phyloP scores from a whole-genome alignment of 2,113 vertebrate genomes.

The Cairina moschata region DNA sequence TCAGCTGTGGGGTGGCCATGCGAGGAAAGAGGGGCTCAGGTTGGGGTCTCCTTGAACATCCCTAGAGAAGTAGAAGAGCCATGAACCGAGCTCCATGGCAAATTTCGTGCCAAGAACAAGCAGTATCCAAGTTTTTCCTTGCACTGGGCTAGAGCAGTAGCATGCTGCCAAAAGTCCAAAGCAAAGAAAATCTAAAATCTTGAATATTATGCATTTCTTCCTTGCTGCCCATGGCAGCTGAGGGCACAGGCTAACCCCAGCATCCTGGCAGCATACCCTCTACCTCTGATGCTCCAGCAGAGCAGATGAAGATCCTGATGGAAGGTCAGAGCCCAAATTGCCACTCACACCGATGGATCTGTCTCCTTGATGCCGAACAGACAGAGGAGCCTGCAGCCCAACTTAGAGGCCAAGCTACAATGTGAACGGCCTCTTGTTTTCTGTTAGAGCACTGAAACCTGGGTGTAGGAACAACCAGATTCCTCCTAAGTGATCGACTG shows the following conservation, averaged over 20 bases:
- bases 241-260: background rate
- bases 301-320: background rate
- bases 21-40: background rate
- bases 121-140: background rate
- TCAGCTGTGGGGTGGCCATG: background rate
- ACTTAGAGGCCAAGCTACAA: background rate
- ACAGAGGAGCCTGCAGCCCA: background rate
- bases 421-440: background rate
- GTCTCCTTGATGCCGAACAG: background rate
- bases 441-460: background rate
- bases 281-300: background rate
- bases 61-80: background rate
- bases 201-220: accelerated
- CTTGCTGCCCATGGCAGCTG: background rate
- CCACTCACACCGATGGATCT: background rate
- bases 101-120: background rate
- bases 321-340: background rate
- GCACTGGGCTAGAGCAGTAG: background rate
- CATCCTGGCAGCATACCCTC: background rate
- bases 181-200: background rate
- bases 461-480: background rate
- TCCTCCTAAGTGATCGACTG: background rate
- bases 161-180: background rate
- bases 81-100: background rate
- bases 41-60: background rate